A percentile compares a stretch with the other conserved stretches of the same genome.
These are phyloP conservation scores for Smithornis capensis DNA, from an alignment of 2,113 vertebrate genomes.

Conservation along the genomic window DNA sequence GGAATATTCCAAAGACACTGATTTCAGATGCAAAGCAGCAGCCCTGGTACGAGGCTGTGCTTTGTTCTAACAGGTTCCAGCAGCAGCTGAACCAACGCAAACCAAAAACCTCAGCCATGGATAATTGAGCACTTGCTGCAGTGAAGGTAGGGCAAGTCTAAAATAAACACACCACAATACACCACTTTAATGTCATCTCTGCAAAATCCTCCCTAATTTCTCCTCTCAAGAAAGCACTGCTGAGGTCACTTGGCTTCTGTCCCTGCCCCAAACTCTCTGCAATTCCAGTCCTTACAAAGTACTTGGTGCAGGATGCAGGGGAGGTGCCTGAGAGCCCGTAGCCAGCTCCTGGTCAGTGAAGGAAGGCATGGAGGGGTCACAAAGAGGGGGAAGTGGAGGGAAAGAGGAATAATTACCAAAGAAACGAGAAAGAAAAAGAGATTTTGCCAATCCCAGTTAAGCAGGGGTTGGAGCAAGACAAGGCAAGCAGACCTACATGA, in stretches of 20 bases:
- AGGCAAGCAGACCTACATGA: constrained; percentile 80
- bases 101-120: constrained; percentile 6
- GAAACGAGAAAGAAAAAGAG: not conserved
- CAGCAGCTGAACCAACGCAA: constrained; percentile 11
- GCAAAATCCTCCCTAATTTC: constrained; percentile 29
- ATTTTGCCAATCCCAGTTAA: not conserved
- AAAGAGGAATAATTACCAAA: not conserved
- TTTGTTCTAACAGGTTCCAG: constrained; percentile 42
- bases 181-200: constrained; percentile 33
- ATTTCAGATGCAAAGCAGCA: constrained; percentile 33
- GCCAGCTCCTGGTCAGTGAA: not conserved
- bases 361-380: not conserved
- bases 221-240: constrained; percentile 37
- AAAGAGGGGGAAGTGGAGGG: not conserved
- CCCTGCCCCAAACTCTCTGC: not conserved
- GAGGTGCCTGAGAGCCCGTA: not conserved
- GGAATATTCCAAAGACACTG: constrained; percentile 4
- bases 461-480: not conserved
- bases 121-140: constrained; percentile 33
- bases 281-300: not conserved
- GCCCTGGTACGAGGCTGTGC: not conserved
- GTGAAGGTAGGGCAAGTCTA: constrained; percentile 31
- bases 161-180: constrained; percentile 51
- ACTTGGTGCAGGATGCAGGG: not conserved
- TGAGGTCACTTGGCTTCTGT: constrained; percentile 29